Evolutionary conservation across 2,113 vertebrate genomes (phyloP), one percentile per base, ranked within the genome.

Genomic region (Merops nubicus): DNA sequence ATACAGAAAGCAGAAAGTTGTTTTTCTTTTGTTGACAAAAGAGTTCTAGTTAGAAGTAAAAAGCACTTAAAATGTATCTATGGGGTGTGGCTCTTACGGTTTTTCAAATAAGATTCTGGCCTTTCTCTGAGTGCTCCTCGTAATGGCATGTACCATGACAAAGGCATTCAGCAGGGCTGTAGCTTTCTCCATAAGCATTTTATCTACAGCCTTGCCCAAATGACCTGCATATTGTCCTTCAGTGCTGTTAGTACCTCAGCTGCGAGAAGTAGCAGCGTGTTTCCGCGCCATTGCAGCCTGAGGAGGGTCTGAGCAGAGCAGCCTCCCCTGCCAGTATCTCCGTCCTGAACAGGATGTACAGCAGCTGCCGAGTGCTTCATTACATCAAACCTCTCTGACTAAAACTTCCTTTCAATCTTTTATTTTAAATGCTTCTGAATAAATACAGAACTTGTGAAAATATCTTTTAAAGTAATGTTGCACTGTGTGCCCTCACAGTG

Each of bases 231-330:
- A 5, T 11, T 69, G 29, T 63, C 36, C 15, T 43, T 34, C 21
- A 19, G 8, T 51, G 16, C 21, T 20, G 0, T 62, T 7, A 15
- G 22, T 12, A 9, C 31, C 8, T n/a, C 12, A 65, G 7, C 33
- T 42, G 33, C 26, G 20, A 15, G 21, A 19, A 51, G 19, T 8
- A n/a, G 62, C 0, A 0, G 4, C 0, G 3, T 18, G 18, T 26
- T 94, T 73, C 19, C 15, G 7, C n/a, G 29, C 69, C 31, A 2
- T 14, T 48, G 17, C 8, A 13, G 13, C 8, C 29, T 8, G 3
- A 75, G 36, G 9, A 65, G 45, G 75, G n/a, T n/a, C n/a, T n/a
- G n/a, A 51, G 3, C 29, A 36, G 45, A 45, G 56, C 38, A 47
- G 9, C 0, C 0, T 18, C 45, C 19, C 16, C 17, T 4, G 19